Conservation (phyloP, 2,888 invertebrate genomes). For the Zootermopsis nevadensis region DNA sequence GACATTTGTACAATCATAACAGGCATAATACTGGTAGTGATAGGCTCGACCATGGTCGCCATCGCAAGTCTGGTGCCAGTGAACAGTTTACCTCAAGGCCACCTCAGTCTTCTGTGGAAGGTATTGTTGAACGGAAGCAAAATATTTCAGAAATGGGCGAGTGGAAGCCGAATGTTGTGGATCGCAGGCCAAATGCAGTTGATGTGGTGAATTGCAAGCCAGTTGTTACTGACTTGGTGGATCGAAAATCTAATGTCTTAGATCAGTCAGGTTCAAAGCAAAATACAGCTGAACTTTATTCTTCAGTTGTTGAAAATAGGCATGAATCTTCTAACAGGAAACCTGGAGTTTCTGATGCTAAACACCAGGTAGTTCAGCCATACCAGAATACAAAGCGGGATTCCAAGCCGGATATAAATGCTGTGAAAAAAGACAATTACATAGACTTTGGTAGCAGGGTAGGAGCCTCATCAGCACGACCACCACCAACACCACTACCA, state of each 20-base stretch:
- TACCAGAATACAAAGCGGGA: conserved; percentile 25
- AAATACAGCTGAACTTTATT: neutral
- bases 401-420: neutral
- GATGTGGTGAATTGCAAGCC: neutral
- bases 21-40: conserved; percentile 19
- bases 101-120: neutral
- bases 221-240: neutral
- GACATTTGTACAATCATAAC: conserved; percentile 18
- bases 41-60: conserved; percentile 11
- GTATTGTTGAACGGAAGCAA: conserved; percentile 4
- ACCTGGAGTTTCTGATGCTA: conserved; percentile 3
- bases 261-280: conserved; percentile 6
- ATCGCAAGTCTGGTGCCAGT: conserved; percentile 18
- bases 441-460: conserved; percentile 14
- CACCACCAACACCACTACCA: conserved; percentile 9
- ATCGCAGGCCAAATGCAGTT: too few species aligned
- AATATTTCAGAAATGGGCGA: conserved; percentile 25
- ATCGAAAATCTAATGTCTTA: conserved; percentile 20
- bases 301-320: neutral
- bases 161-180: neutral
- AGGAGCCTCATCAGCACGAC: neutral
- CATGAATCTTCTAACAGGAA: conserved; percentile 14
- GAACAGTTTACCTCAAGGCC: conserved; percentile 17
- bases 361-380: conserved; percentile 2
- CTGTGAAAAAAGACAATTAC: conserved; percentile 19